phyloP scores from a whole-genome alignment of 92 coral and sea anemone species.

The Paramuricea clavata region DNA sequence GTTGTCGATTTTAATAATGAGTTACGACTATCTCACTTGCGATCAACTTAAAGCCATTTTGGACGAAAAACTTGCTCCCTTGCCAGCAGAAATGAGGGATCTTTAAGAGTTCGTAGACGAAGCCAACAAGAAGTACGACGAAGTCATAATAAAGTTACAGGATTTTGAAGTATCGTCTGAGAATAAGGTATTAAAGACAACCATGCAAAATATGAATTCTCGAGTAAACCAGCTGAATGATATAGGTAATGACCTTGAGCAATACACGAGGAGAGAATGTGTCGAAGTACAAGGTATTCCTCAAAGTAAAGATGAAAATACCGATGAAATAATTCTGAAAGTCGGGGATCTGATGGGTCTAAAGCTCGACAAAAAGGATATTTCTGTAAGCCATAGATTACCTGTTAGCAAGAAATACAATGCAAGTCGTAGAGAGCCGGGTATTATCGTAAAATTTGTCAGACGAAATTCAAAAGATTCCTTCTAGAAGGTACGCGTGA shows the following conservation, averaged over 20 bases:
- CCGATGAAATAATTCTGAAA: constrained; percentile 29
- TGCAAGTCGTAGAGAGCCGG: constrained; percentile 41
- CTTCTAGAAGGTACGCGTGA: constrained; percentile 52
- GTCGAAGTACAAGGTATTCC: constrained; percentile 23
- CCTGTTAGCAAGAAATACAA: constrained; percentile 54
- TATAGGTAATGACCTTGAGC: neutral
- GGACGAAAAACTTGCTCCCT: constrained; percentile 7
- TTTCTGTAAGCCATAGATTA: constrained; percentile 61
- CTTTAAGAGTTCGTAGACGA: neutral
- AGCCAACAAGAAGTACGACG: neutral
- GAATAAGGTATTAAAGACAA: constrained; percentile 21
- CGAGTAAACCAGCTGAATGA: neutral
- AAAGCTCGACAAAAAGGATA: constrained; percentile 39
- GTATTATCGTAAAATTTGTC: constrained; percentile 72
- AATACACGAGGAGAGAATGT: constrained; percentile 39
- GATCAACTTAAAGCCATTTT: neutral
- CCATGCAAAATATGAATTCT: neutral
- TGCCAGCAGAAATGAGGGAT: neutral
- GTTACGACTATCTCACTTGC: too few relatives aligned
- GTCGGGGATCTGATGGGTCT: constrained; percentile 60
- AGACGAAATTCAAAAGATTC: constrained; percentile 45
- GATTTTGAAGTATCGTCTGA: neutral
- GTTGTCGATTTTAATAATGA: too few relatives aligned
- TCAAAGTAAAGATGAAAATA: neutral
- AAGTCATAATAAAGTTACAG: neutral